These are phyloP conservation scores for Nyctibius bracteatus DNA, from an alignment of 2,113 vertebrate genomes.

Conservation along the genomic window DNA sequence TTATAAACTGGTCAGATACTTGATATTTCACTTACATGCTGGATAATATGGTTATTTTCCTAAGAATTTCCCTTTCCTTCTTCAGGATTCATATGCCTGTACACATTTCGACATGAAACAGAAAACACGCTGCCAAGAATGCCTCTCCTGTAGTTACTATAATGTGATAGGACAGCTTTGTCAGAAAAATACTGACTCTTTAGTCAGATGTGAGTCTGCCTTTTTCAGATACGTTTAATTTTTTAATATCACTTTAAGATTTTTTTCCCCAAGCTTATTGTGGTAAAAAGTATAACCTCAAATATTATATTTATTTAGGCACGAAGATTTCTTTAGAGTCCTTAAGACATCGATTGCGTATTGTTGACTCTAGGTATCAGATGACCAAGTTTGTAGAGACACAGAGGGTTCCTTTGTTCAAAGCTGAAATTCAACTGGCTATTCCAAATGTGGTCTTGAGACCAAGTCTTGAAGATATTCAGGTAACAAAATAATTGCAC, in stretches of 20 bases:
- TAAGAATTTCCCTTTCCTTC: not conserved
- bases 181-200: constrained; percentile 80
- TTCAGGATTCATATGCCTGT: constrained; percentile 75
- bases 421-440: constrained; percentile 74
- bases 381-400: not conserved
- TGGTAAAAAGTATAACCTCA: not conserved
- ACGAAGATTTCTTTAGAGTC: constrained; percentile 74
- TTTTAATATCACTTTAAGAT: not conserved
- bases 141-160: constrained; percentile 78
- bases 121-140: constrained; percentile 81
- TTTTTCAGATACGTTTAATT: not conserved
- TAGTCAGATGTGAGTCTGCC: constrained; percentile 77
- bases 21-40: not conserved
- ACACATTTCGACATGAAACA: constrained; percentile 73
- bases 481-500: constrained; percentile 65
- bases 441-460: constrained; percentile 80
- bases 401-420: constrained; percentile 72
- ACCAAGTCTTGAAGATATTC: constrained; percentile 82
- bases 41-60: not conserved
- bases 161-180: constrained; percentile 79
- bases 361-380: constrained; percentile 55
- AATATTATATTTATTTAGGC: constrained; percentile 58
- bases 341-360: constrained; percentile 69
- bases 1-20: not conserved
- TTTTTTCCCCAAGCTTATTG: not conserved